Percentiles rank a stretch among this genome's conserved stretches.
These are phyloP conservation scores for Phaonia tiefii DNA, from an alignment of 2,888 invertebrate genomes.

Conservation along the genomic window DNA sequence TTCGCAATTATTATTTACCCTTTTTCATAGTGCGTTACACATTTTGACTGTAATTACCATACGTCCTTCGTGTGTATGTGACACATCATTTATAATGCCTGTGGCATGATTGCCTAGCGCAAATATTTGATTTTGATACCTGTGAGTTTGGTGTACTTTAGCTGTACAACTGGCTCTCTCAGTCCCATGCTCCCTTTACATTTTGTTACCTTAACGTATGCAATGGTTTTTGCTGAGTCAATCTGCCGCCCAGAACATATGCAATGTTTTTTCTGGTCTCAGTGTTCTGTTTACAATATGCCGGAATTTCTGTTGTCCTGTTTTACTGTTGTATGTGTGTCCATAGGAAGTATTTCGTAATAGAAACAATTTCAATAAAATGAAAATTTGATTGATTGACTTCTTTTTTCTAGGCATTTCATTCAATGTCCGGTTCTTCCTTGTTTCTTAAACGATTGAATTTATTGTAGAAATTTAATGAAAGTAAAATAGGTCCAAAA, in stretches of 20 bases:
- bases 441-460: no score
- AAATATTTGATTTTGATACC: constrained; percentile 49
- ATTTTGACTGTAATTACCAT: no score
- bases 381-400: constrained; percentile 56
- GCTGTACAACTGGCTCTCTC: neutral
- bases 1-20: no score
- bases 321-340: neutral
- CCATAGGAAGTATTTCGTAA: constrained; percentile 4
- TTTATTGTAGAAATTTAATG: no score
- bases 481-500: neutral
- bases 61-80: no score
- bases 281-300: neutral
- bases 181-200: neutral
- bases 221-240: no score
- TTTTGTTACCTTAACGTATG: no score
- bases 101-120: constrained; percentile 51
- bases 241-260: constrained; percentile 30
- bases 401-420: constrained; percentile 30
- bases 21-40: no score
- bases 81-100: no score
- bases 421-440: constrained; percentile 2
- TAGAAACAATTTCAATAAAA: constrained; percentile 55
- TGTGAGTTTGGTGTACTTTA: constrained; percentile 24
- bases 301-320: no score
- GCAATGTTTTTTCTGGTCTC: neutral